Percentiles rank a stretch among this genome's conserved stretches.
These are phyloP conservation scores for Cochlearius cochlearius DNA, from an alignment of 2,113 vertebrate genomes.

Conservation along the genomic window DNA sequence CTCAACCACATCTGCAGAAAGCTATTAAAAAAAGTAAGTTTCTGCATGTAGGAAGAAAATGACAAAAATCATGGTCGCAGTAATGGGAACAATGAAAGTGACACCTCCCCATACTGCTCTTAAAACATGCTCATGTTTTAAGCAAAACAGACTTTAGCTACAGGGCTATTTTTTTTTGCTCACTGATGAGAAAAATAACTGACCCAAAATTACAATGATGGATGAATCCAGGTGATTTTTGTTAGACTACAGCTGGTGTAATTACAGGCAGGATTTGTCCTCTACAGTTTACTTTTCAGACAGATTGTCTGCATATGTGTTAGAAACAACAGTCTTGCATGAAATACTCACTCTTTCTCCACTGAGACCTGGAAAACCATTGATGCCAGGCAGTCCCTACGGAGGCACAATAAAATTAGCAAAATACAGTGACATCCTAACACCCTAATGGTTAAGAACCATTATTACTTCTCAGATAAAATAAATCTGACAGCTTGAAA, in stretches of 20 bases:
- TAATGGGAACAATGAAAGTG: background rate
- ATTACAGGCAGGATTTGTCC: background rate
- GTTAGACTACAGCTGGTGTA: background rate
- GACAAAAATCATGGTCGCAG: background rate
- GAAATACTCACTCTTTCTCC: conserved; percentile 76
- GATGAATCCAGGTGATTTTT: background rate
- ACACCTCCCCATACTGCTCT: background rate
- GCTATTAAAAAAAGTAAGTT: background rate
- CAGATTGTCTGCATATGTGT: background rate
- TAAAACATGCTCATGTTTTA: background rate
- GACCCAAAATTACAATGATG: background rate
- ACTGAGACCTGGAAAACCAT: conserved; percentile 74
- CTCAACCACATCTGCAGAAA: background rate
- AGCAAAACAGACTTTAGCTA: background rate
- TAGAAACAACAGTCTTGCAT: background rate
- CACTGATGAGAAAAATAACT: background rate
- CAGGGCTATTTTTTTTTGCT: background rate
- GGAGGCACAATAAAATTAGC: background rate
- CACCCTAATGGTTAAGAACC: background rate
- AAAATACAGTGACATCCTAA: background rate
- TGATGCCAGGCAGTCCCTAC: conserved; percentile 81
- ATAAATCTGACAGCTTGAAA: background rate
- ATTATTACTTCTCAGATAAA: background rate
- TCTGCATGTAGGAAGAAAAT: background rate
- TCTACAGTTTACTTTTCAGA: background rate